A percentile compares a stretch with the other conserved stretches of the same genome.
phyloP scores from a whole-genome alignment of 2,113 vertebrate genomes.

The Dicrurus megarhynchus region DNA sequence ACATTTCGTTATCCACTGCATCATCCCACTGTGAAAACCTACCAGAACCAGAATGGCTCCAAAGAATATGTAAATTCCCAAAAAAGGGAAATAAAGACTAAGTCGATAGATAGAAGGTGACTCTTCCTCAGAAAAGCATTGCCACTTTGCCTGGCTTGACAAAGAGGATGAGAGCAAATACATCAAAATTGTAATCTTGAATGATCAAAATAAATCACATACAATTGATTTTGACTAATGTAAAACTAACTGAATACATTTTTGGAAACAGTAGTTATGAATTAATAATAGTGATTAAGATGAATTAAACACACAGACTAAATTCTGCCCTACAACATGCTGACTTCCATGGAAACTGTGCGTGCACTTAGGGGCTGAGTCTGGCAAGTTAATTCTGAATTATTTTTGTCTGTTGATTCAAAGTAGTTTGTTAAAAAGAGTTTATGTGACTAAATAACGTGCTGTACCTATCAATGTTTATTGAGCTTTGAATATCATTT shows the following conservation, averaged over 20 bases:
- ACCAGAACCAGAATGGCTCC: not conserved
- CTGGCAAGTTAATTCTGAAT: slow-evolving; percentile 75
- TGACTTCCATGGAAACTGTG: slow-evolving; percentile 76
- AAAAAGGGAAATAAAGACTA: not conserved
- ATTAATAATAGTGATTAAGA: slow-evolving; percentile 80
- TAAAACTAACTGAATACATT: slow-evolving; percentile 80
- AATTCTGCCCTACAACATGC: slow-evolving; percentile 75
- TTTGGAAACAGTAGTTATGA: slow-evolving; percentile 81
- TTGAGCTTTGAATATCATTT: slow-evolving; percentile 31
- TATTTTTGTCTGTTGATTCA: slow-evolving; percentile 75
- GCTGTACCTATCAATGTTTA: slow-evolving; percentile 10
- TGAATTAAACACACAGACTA: slow-evolving; percentile 77
- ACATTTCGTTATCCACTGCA: not conserved
- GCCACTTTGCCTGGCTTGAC: slow-evolving; percentile 62
- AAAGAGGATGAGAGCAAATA: slow-evolving; percentile 68
- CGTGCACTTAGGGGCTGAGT: slow-evolving; percentile 67
- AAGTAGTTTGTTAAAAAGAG: slow-evolving; percentile 51
- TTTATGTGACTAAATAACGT: not conserved
- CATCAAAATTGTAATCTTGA: slow-evolving; percentile 72
- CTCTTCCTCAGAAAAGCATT: slow-evolving; percentile 5
- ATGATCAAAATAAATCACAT: slow-evolving; percentile 78
- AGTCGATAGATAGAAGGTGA: not conserved
- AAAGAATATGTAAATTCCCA: not conserved
- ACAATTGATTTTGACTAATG: slow-evolving; percentile 79
- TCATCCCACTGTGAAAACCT: not conserved